These are phyloP conservation scores for Oryzias javanicus DNA, from an alignment of 2,113 vertebrate genomes.

Conservation along the genomic window DNA sequence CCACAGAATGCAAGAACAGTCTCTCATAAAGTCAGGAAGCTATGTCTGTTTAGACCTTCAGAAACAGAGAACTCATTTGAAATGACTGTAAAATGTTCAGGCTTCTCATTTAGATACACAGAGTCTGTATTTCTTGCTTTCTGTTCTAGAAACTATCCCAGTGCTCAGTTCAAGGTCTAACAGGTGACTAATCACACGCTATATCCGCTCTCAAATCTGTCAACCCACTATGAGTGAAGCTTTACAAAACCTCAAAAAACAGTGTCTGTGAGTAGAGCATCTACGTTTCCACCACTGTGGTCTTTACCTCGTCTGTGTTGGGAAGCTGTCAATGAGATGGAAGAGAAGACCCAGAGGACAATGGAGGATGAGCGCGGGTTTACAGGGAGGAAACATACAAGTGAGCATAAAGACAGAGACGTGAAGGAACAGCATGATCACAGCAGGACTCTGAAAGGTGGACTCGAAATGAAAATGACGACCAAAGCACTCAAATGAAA, in stretches of 20 bases:
- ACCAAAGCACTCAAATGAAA: not conserved
- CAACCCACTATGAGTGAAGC: no score
- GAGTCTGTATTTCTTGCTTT: no score
- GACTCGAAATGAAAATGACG: not conserved
- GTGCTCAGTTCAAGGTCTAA: no score
- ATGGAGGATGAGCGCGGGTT: conserved; percentile 38
- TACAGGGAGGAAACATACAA: conserved; percentile 24
- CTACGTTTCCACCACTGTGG: not conserved
- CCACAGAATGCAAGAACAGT: no score
- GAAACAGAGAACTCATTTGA: no score
- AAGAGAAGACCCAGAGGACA: conserved; percentile 47
- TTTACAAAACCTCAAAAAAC: not conserved
- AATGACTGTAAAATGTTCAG: no score
- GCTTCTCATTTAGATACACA: no score
- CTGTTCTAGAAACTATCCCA: no score
- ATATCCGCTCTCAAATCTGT: no score
- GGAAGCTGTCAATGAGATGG: conserved; percentile 77
- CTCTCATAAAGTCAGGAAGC: no score
- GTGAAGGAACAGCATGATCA: conserved; percentile 10
- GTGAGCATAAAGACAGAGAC: conserved; percentile 26
- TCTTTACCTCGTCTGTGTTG: conserved; percentile 84
- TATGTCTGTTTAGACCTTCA: no score
- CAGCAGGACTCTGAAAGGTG: not conserved
- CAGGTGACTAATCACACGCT: no score
- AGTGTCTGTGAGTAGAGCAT: not conserved